A percentile compares a stretch with the other conserved stretches of the same genome.
Evolutionary conservation across 2,888 invertebrate genomes (phyloP).

Genomic region (Sesia apiformis): DNA sequence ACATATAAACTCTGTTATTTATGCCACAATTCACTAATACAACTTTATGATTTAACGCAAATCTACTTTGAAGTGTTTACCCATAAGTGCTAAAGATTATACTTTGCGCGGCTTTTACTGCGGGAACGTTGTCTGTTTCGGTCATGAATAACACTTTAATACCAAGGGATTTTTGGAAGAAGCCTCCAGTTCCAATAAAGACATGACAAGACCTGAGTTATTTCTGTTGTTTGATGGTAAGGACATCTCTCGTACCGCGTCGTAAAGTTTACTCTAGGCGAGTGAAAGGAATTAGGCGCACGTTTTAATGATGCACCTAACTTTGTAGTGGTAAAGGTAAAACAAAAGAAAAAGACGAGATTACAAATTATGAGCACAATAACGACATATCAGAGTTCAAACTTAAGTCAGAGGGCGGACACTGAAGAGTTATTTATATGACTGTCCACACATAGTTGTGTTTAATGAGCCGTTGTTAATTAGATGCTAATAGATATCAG

Average conservation of each 20-base stretch:
- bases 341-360: background rate
- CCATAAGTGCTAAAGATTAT: background rate
- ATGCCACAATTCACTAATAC: background rate
- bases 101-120: background rate
- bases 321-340: background rate
- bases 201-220: no score
- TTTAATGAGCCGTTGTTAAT: constrained; percentile 44
- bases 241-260: no score
- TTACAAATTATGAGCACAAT: background rate
- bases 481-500: constrained; percentile 23
- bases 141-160: background rate
- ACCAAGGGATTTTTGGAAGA: no score
- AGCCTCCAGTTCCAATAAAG: no score
- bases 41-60: background rate
- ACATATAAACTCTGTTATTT: background rate
- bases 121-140: background rate
- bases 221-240: no score
- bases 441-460: constrained; percentile 24
- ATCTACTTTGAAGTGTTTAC: background rate
- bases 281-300: no score
- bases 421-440: constrained; percentile 29
- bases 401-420: constrained; percentile 23
- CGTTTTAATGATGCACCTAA: no score
- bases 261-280: no score
- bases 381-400: constrained; percentile 7